Conservation (phyloP, 2,797 vertebrate genomes). For the Petrocephalus schoutedeni region DNA sequence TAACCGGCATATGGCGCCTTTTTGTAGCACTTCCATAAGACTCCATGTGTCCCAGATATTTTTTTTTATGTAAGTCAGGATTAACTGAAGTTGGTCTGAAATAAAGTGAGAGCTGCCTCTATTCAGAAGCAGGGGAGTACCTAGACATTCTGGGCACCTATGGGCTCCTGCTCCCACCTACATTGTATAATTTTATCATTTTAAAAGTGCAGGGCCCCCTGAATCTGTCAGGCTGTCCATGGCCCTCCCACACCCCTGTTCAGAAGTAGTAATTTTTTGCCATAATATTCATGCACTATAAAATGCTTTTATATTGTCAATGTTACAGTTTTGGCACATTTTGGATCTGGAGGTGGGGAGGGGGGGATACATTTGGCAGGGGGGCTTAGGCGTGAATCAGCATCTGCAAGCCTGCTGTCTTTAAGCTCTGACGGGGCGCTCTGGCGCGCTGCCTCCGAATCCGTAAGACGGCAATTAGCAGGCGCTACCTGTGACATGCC, state of each 20-base stretch:
- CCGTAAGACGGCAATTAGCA: conserved; percentile 12
- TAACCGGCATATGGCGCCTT: neutral
- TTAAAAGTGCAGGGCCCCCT: neutral
- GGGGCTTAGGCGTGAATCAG: neutral
- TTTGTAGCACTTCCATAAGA: neutral
- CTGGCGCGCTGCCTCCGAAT: neutral
- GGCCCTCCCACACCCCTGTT: neutral
- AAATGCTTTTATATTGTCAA: conserved; percentile 1
- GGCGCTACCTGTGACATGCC: conserved; percentile 13
- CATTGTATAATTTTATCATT: neutral
- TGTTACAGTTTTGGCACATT: conserved; percentile 11
- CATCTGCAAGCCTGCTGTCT: neutral
- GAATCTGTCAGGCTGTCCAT: neutral
- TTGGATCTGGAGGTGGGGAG: conserved; percentile 44
- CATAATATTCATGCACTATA: neutral
- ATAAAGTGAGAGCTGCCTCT: neutral
- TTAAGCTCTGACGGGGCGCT: neutral
- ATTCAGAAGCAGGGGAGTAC: neutral
- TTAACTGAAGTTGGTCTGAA: neutral
- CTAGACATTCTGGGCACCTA: neutral
- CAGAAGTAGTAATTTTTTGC: conserved; percentile 12
- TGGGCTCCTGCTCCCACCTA: neutral
- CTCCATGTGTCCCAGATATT: neutral
- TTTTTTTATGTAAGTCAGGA: neutral
- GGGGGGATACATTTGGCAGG: conserved; percentile 29